Conservation (phyloP, 2,888 invertebrate genomes). For the Trypoxylon attenuatum region DNA sequence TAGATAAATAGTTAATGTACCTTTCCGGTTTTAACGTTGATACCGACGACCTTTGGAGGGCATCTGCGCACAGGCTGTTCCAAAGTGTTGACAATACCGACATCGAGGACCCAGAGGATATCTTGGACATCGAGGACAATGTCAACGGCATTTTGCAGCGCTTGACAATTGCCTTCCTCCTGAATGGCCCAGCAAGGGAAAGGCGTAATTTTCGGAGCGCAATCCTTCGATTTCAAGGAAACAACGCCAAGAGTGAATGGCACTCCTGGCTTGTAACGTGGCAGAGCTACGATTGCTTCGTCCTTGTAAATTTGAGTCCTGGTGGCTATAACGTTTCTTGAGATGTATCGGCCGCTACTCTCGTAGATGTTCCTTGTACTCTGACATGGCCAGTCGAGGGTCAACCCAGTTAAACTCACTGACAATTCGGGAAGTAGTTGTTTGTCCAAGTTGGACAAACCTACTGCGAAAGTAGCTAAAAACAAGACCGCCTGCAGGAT, state of each 20-base stretch:
- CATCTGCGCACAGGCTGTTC: conserved; percentile 81
- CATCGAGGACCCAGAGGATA: conserved; percentile 84
- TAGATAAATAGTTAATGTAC: conserved; percentile 33
- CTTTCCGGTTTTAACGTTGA: conserved; percentile 79
- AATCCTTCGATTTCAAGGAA: conserved; percentile 74
- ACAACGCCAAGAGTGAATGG: conserved; percentile 81
- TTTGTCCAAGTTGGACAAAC: conserved; percentile 46
- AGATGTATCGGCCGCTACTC: conserved; percentile 77
- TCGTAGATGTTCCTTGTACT: conserved; percentile 78
- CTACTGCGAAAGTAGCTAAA: conserved; percentile 27
- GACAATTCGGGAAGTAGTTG: conserved; percentile 65
- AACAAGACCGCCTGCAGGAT: conserved; percentile 42
- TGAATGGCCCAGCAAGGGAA: conserved; percentile 82
- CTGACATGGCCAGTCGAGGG: conserved; percentile 75
- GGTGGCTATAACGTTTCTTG: conserved; percentile 79
- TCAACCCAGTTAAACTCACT: conserved; percentile 50
- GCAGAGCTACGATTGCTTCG: conserved; percentile 77
- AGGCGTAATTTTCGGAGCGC: conserved; percentile 77
- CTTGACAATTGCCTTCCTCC: conserved; percentile 81
- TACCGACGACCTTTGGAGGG: conserved; percentile 82
- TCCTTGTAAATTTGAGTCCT: conserved; percentile 78
- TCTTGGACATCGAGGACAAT: conserved; percentile 79
- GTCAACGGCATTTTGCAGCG: conserved; percentile 85
- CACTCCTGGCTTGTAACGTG: conserved; percentile 80
- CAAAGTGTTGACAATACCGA: conserved; percentile 82